Evolutionary conservation across 1,140 invertebrate species (phyloP).

Genomic region (Steinernema khuongi): DNA sequence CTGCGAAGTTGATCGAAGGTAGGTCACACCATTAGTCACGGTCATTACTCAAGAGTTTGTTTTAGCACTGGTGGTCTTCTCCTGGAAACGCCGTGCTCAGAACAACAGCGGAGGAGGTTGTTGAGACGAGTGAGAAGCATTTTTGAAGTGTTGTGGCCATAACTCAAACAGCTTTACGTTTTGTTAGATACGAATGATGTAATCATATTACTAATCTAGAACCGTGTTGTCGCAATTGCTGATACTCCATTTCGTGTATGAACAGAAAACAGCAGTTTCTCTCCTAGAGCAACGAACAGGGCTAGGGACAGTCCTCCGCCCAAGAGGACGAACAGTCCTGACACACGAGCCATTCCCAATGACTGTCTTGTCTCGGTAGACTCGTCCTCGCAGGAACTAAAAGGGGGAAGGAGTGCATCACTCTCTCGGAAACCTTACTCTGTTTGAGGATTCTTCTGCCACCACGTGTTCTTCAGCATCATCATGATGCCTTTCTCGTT

Average conservation of each 20-base stretch:
- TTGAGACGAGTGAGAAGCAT: neutral
- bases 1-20: slow-evolving; percentile 24
- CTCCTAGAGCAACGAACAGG: neutral
- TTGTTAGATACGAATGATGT: neutral
- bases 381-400: slow-evolving; percentile 27
- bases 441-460: slow-evolving; percentile 42
- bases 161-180: neutral
- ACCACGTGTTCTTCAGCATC: slow-evolving; percentile 46
- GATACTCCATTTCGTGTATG: neutral
- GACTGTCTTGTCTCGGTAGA: slow-evolving; percentile 29
- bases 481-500: slow-evolving; percentile 47
- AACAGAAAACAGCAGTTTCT: neutral
- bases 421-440: slow-evolving; percentile 19
- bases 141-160: neutral
- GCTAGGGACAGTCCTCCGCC: neutral
- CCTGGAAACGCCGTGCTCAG: slow-evolving; percentile 27
- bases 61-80: slow-evolving; percentile 17
- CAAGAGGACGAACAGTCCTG: slow-evolving; percentile 23
- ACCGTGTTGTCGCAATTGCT: neutral
- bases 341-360: slow-evolving; percentile 29
- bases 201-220: neutral
- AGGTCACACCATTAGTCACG: neutral
- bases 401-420: neutral
- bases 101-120: neutral
- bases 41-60: slow-evolving; percentile 13